Percentiles rank a stretch among this genome's conserved stretches.
phyloP scores from a whole-genome alignment of 2,797 vertebrate species.

The Dermochelys coriacea region DNA sequence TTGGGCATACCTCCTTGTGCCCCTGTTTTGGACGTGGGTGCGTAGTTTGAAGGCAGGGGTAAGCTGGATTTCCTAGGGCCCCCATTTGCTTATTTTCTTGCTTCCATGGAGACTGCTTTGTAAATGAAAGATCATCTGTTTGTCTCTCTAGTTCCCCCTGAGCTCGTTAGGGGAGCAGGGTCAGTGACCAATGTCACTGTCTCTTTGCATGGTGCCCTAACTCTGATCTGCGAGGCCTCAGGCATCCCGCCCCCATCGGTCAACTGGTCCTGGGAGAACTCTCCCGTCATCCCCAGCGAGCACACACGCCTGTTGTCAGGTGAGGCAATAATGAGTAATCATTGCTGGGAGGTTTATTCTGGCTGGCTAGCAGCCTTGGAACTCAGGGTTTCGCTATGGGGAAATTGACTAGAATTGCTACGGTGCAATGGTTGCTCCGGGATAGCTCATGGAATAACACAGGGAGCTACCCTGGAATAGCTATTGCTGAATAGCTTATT shows the following conservation, averaged over 20 bases:
- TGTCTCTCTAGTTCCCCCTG: constrained; percentile 74
- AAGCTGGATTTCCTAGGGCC: accelerated
- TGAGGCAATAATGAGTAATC: constrained; percentile 23
- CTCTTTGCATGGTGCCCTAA: constrained; percentile 70
- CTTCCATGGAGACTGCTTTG: neutral
- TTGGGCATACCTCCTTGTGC: neutral
- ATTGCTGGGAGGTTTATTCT: neutral
- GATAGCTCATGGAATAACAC: neutral
- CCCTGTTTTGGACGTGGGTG: neutral
- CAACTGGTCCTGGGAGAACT: constrained; percentile 73
- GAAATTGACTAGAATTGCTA: neutral
- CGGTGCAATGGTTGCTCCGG: neutral
- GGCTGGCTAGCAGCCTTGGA: neutral
- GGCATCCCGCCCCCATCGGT: constrained; percentile 73
- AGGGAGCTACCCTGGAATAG: neutral
- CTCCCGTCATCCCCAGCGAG: constrained; percentile 57
- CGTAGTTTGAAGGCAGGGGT: neutral
- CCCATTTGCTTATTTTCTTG: neutral
- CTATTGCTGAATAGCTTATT: neutral
- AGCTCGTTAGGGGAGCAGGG: constrained; percentile 45
- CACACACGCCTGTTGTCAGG: constrained; percentile 72
- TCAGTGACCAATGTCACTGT: constrained; percentile 26
- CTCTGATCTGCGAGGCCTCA: constrained; percentile 73
- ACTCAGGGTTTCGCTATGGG: no score
- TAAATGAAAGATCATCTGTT: accelerated